Base-by-base conservation (phyloP, 2,888 invertebrate genomes). In the Lithophane ornitopus region DNA sequence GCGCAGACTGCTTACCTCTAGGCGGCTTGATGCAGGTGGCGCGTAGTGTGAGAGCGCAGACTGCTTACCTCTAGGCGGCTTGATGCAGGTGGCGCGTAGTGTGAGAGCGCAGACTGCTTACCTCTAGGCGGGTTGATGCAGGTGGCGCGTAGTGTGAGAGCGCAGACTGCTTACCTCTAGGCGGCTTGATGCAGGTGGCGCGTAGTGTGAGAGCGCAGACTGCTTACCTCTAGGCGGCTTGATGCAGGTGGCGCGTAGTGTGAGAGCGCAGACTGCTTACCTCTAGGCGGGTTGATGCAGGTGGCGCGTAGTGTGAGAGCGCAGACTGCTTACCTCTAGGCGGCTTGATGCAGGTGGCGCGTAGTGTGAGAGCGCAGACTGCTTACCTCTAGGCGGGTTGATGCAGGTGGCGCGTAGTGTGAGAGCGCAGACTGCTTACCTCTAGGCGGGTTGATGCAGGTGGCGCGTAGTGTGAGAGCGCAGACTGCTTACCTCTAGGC, bases 331-430 rank as follows among this genome's bases (percentile, higher is more conserved):
- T 28, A 95, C 96, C 94, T 95, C 95, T 96, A 96, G 93, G 96
- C 96, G 93, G 96, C 96, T 89, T 96, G 96, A 39, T 62, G 61
- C n/a, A 39, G 14, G 3, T 22, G 61, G 61, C 22, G 34, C 7
- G 14, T 39, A 6, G 6, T 6, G 9, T 16, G 58, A 16, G 19
- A 28, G 3, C 1, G 3, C 12, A 7, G 34, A 12, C 6, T 22
- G 54, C 67, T 46, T 28, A 95, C 96, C 94, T 95, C 95, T 96
- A 96, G 93, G 96, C 96, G 93, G 96, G 96, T 89, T 96, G 96
- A 39, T 62, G 61, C n/a, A 39, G 14, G 3, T 22, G 61, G 61
- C 22, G 34, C 7, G 14, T 39, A 6, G 6, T 6, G 9, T 16
- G 58, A 16, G 19, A 28, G 3, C 1, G 3, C 12, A 7, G 34